Base-by-base conservation (phyloP, 1,140 invertebrate genomes). In the Tetragnatha versicolor region DNA sequence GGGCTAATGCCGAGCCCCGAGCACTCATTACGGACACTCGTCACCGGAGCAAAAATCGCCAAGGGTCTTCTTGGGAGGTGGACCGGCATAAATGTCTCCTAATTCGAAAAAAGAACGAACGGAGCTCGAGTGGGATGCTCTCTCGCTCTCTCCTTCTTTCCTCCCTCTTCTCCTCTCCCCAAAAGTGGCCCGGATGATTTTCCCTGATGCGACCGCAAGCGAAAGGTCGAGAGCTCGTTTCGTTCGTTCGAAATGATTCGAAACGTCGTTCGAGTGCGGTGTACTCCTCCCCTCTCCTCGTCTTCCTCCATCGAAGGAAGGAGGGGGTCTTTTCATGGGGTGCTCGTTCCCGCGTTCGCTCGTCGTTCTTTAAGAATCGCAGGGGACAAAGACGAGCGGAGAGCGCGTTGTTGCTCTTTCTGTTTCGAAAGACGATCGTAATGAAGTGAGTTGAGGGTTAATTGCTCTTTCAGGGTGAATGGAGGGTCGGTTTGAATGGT, bases 21-120 rank as follows among this genome's bases (percentile, higher is more conserved):
- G 33, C 25, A 66, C 37, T 66, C 33, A 66, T 66, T 66, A 66
- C 39, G 63, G 37, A 66, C 63, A 66, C 63, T 66, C 47, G 63
- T 66, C 33, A 66, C 45, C 27, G 63, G 47, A 66, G 37, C 63
- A 66, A 66, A 45, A 66, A 29, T 29, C 10, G 17, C 39, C 39
- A 20, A 7, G 7, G 39, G 17, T 42, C 39, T 58, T 31, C 55
- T 58, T 31, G 27, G 35, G 29, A 31, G 31, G 7, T 58, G 29
- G 35, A 58, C 55, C 31, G 55, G 55, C 55, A 58, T 29, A 22
- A 55, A 55, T 29, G 51, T 14, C 31, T 58, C 55, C 35, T 58
- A 58, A 29, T 25, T 20, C 10, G 49, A 58, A 31, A 31, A 31
- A 5, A 27, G 29, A 58, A 33, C 35, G 55, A 31, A 58, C 55